phyloP scores from a whole-genome alignment of 2,888 invertebrate genomes.

The Lochmaea crataegi region DNA sequence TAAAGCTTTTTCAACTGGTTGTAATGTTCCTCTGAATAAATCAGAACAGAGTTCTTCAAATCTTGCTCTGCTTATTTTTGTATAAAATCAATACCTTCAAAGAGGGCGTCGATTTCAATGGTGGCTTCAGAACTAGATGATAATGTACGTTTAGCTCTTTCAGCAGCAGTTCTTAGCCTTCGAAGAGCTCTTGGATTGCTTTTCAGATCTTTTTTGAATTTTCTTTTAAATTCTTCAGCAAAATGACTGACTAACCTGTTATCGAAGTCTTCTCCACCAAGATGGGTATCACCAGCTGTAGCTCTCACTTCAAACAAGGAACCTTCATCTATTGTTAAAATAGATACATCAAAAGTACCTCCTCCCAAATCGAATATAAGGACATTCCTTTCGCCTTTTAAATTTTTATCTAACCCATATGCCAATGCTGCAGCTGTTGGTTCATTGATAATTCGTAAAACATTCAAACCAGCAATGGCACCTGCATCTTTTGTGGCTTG shows the following conservation, averaged over 20 bases:
- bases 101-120: constrained; percentile 81
- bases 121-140: constrained; percentile 82
- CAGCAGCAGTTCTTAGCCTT: constrained; percentile 80
- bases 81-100: constrained; percentile 80
- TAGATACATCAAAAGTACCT: constrained; percentile 85
- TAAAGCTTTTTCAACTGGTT: constrained; percentile 81
- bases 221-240: constrained; percentile 77
- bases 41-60: constrained; percentile 82
- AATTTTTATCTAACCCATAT: constrained; percentile 53
- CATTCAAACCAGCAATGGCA: constrained; percentile 71
- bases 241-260: constrained; percentile 71
- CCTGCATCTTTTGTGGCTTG: constrained; percentile 90
- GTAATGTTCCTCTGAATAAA: constrained; percentile 74
- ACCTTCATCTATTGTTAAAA: constrained; percentile 83
- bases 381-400: constrained; percentile 64
- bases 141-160: constrained; percentile 81
- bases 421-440: constrained; percentile 64
- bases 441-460: constrained; percentile 85
- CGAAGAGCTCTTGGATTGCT: constrained; percentile 72
- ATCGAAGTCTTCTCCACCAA: constrained; percentile 80
- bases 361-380: constrained; percentile 75
- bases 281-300: constrained; percentile 87
- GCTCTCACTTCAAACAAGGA: constrained; percentile 87
- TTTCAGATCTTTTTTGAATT: constrained; percentile 77
- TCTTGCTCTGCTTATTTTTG: constrained; percentile 77